Evolutionary conservation across 2,113 vertebrate species (phyloP).

Genomic region (Cynocephalus volans): DNA sequence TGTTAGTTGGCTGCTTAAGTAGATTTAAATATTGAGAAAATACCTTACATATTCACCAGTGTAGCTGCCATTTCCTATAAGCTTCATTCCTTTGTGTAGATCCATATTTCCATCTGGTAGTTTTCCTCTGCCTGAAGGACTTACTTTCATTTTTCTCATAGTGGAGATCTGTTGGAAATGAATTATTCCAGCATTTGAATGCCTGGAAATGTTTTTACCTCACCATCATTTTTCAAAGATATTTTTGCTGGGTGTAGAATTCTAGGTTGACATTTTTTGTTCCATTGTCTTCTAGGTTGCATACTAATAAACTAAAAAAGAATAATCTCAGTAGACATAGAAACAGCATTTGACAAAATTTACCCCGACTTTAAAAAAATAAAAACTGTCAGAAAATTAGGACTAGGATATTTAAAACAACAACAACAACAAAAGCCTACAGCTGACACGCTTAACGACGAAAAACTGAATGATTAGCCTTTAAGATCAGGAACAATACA

Average conservation of each 20-base stretch:
- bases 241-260: neutral
- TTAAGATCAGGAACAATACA: constrained; percentile 22
- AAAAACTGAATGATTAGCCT: neutral
- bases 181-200: neutral
- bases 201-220: constrained; percentile 27
- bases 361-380: neutral
- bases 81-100: neutral
- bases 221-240: constrained; percentile 12
- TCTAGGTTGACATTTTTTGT: neutral
- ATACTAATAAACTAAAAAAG: constrained; percentile 9
- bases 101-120: neutral
- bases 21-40: constrained; percentile 22
- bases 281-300: neutral
- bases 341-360: neutral
- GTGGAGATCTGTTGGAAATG: neutral
- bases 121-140: neutral
- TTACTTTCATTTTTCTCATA: neutral
- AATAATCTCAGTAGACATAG: neutral
- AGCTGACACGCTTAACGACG: neutral
- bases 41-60: neutral
- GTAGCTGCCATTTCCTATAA: neutral
- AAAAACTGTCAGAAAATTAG: neutral
- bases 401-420: neutral
- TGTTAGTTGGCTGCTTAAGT: neutral
- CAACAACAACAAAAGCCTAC: neutral